Evolutionary conservation across 1,140 invertebrate species (phyloP).

Genomic region (Drosophila orena): DNA sequence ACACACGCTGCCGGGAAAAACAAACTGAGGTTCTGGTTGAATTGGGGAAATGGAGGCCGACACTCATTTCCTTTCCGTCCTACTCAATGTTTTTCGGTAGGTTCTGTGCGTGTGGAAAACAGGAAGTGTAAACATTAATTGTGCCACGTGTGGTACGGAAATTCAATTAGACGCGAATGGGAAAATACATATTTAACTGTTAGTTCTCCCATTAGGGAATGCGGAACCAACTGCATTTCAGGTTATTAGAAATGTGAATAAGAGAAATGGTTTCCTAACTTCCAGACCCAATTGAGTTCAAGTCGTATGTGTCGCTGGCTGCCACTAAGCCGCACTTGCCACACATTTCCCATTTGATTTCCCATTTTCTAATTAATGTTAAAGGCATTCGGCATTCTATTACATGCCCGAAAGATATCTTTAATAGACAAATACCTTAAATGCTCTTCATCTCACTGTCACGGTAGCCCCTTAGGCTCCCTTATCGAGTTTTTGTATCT

Average conservation of each 20-base stretch:
- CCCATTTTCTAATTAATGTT: conserved; percentile 3
- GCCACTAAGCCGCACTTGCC: background rate
- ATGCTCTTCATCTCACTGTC: conserved; percentile 4
- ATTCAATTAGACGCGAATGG: conserved; percentile 53
- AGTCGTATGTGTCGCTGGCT: conserved; percentile 14
- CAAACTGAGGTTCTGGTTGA: conserved; percentile 19
- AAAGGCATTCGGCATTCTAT: conserved; percentile 15
- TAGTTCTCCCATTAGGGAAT: background rate
- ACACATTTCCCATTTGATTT: conserved; percentile 9
- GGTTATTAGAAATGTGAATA: background rate
- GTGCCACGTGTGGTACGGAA: conserved; percentile 47
- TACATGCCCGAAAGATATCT: background rate
- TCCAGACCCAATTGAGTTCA: background rate
- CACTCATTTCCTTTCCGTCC: conserved; percentile 24
- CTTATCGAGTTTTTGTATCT: conserved; percentile 21
- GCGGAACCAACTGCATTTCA: conserved; percentile 9
- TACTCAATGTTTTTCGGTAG: conserved; percentile 1
- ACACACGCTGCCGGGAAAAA: conserved; percentile 11
- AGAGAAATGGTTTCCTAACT: background rate
- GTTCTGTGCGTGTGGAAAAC: conserved; percentile 34
- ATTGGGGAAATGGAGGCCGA: conserved; percentile 16
- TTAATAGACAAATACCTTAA: conserved; percentile 32
- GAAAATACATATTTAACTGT: conserved; percentile 30
- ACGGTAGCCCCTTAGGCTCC: background rate
- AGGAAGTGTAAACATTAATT: conserved; percentile 64